A percentile compares a stretch with the other conserved stretches of the same genome.
phyloP scores from a whole-genome alignment of 2,888 invertebrate species.

The Phytoseiulus persimilis region DNA sequence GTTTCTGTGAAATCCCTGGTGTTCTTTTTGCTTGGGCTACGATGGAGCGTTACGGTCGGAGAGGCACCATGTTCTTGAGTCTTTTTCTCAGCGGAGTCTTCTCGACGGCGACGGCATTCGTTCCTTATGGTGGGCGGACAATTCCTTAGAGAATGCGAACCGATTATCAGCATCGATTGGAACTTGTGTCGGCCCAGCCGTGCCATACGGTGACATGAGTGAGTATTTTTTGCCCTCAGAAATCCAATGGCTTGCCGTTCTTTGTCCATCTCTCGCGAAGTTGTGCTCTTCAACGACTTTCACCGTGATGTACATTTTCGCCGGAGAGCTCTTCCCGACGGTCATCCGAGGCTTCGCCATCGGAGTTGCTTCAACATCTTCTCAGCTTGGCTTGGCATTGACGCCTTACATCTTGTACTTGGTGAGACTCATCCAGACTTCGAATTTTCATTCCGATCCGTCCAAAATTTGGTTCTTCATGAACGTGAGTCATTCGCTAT shows the following conservation, averaged over 20 bases:
- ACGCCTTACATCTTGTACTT: background rate
- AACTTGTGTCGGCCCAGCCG: no score
- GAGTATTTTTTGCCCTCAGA: background rate
- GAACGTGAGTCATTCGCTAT: no score
- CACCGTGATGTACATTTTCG: constrained; percentile 7
- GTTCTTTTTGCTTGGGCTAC: background rate
- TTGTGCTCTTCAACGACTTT: background rate
- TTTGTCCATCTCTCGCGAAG: background rate
- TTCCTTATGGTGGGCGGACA: background rate
- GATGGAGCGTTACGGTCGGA: constrained; percentile 7
- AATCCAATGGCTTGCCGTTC: background rate
- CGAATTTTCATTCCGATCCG: no score
- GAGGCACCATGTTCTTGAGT: background rate
- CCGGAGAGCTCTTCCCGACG: constrained; percentile 7
- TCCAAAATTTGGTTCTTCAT: no score
- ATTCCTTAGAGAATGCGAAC: background rate
- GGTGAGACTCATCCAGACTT: background rate
- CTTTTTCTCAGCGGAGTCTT: background rate
- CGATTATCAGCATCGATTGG: no score
- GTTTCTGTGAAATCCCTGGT: background rate
- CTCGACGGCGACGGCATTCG: background rate
- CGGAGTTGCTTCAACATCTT: background rate
- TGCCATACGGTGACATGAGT: no score
- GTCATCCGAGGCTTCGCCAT: background rate
- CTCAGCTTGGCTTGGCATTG: background rate